Evolutionary conservation across 1,140 invertebrate genomes (phyloP).

Genomic region (Dreissena polymorpha): DNA sequence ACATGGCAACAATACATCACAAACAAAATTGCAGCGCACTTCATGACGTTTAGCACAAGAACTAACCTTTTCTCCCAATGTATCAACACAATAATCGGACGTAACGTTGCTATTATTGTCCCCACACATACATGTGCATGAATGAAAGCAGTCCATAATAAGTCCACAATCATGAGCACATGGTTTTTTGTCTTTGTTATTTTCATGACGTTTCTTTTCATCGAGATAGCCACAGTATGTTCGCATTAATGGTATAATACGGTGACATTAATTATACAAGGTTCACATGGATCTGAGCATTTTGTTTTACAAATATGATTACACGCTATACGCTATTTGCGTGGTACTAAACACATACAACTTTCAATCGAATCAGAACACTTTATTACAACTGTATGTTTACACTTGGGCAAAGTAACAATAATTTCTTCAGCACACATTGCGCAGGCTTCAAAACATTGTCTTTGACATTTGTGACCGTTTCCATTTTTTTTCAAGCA

Average conservation of each 20-base stretch:
- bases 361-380: not conserved
- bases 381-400: not conserved
- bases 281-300: not conserved
- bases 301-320: not conserved
- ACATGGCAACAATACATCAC: not conserved
- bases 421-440: not conserved
- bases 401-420: not conserved
- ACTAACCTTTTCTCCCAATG: too few species aligned
- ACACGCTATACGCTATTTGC: not conserved
- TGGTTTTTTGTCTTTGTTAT: not conserved
- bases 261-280: not conserved
- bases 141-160: not conserved
- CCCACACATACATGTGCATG: not conserved
- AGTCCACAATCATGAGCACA: not conserved
- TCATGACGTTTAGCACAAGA: too few species aligned
- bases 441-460: conserved; percentile 47
- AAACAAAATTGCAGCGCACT: too few species aligned
- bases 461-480: conserved; percentile 68
- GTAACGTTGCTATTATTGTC: not conserved
- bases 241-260: not conserved
- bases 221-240: not conserved
- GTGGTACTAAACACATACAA: not conserved
- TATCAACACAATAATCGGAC: too few species aligned
- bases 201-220: not conserved
- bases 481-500: conserved; percentile 81